phyloP scores from a whole-genome alignment of 2,888 invertebrate species.

The Criorhina ranunculi region DNA sequence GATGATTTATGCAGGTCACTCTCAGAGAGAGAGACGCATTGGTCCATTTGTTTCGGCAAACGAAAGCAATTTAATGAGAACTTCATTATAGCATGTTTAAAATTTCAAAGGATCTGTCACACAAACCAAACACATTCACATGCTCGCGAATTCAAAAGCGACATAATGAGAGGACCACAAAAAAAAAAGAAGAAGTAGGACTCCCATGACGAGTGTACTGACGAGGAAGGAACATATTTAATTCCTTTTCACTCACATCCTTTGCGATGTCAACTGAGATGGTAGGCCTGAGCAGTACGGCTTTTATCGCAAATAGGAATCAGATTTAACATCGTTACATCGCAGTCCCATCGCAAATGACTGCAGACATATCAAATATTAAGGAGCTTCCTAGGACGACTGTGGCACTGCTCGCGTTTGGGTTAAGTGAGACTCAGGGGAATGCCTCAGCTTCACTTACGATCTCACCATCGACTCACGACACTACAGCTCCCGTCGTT shows the following conservation, averaged over 20 bases:
- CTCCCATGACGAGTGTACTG: conserved; percentile 34
- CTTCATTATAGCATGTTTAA: conserved; percentile 74
- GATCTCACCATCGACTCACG: conserved; percentile 29
- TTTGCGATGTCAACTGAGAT: conserved; percentile 49
- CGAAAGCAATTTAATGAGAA: conserved; percentile 68
- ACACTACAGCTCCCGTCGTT: neutral
- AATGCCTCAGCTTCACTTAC: conserved; percentile 47
- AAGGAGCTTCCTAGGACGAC: conserved; percentile 75
- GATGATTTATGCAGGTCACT: conserved; percentile 73
- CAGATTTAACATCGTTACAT: conserved; percentile 76
- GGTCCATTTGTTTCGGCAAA: conserved; percentile 67
- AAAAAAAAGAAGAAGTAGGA: conserved; percentile 6
- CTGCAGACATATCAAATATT: conserved; percentile 84
- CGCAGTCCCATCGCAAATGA: conserved; percentile 79
- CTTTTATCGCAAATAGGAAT: conserved; percentile 73
- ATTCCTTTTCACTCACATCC: conserved; percentile 64
- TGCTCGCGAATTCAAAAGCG: neutral
- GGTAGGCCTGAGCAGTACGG: conserved; percentile 68
- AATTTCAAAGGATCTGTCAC: conserved; percentile 72
- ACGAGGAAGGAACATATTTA: conserved; percentile 57
- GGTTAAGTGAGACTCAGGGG: conserved; percentile 62
- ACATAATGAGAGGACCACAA: neutral
- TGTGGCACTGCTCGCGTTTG: conserved; percentile 48
- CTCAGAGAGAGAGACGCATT: conserved; percentile 19
- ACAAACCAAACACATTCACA: conserved; percentile 19